phyloP scores from a whole-genome alignment of 2,888 invertebrate genomes.

The Rhogogaster chlorosoma region DNA sequence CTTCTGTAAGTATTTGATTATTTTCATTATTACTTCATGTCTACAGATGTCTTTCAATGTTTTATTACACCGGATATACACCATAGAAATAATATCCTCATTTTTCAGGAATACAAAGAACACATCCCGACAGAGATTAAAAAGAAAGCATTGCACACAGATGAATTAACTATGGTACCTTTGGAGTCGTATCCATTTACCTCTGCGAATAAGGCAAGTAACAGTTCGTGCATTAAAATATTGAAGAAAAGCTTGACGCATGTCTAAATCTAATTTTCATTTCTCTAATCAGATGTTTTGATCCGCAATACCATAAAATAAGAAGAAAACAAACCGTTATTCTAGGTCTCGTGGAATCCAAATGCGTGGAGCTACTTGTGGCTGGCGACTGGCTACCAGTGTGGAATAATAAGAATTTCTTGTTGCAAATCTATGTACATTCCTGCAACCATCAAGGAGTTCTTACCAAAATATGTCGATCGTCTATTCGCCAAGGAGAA shows the following conservation, averaged over 20 bases:
- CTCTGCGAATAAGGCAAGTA: constrained; percentile 73
- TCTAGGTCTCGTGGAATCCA: constrained; percentile 78
- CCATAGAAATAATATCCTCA: neutral
- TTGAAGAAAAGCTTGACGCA: neutral
- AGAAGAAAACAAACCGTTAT: constrained; percentile 7
- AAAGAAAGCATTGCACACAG: constrained; percentile 57
- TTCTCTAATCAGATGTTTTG: constrained; percentile 6
- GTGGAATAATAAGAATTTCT: constrained; percentile 76
- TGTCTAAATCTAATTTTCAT: neutral
- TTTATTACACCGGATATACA: neutral
- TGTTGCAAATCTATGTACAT: constrained; percentile 66
- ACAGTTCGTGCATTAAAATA: constrained; percentile 16
- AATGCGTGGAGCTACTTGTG: constrained; percentile 77
- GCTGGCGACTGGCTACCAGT: constrained; percentile 77
- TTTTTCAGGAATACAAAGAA: constrained; percentile 41
- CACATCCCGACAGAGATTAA: constrained; percentile 56
- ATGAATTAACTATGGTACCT: constrained; percentile 64
- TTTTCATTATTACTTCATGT: constrained; percentile 32
- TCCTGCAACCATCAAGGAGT: constrained; percentile 55
- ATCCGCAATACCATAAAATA: neutral
- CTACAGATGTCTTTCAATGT: neutral
- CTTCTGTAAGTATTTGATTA: constrained; percentile 57
- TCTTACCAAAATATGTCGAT: constrained; percentile 60
- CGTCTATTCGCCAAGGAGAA: constrained; percentile 57
- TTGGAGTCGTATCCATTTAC: constrained; percentile 75